Evolutionary conservation across 1,140 invertebrate species (phyloP).

Genomic region (Araneus ventricosus): DNA sequence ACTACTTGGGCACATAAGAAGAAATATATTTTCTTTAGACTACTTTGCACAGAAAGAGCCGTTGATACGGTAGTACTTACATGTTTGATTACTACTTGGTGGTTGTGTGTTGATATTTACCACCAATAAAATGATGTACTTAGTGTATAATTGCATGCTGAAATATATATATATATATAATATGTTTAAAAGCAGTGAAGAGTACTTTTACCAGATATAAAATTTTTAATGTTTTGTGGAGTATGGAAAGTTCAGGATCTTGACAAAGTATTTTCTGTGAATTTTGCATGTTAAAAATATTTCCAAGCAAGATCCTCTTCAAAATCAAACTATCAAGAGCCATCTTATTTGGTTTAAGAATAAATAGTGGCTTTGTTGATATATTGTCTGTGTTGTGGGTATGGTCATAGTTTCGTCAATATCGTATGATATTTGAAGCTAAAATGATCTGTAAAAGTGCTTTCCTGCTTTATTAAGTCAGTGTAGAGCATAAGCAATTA

Average conservation of each 20-base stretch:
- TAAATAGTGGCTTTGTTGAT: too few species aligned
- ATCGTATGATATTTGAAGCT: neutral
- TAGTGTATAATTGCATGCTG: conserved; percentile 68
- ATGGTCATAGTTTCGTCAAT: neutral
- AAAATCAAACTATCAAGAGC: neutral
- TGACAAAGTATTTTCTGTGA: neutral
- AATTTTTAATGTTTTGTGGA: neutral
- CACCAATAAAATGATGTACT: conserved; percentile 53
- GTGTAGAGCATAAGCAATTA: conserved; percentile 62
- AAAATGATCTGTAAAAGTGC: neutral
- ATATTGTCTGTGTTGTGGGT: neutral
- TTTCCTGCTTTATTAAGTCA: conserved; percentile 41
- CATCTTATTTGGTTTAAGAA: too few species aligned
- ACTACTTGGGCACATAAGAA: conserved; percentile 72
- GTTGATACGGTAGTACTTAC: conserved; percentile 67
- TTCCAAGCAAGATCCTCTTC: neutral
- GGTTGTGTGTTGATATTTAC: conserved; percentile 30
- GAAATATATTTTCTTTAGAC: conserved; percentile 75
- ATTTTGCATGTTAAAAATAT: neutral
- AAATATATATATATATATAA: conserved; percentile 36
- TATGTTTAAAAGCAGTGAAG: conserved; percentile 18
- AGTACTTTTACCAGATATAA: conserved; percentile 38
- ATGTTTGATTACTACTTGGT: conserved; percentile 56
- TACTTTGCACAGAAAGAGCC: conserved; percentile 71
- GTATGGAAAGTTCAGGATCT: neutral